Conservation (phyloP, 2,888 invertebrate species). For the Colostygia pectinataria region DNA sequence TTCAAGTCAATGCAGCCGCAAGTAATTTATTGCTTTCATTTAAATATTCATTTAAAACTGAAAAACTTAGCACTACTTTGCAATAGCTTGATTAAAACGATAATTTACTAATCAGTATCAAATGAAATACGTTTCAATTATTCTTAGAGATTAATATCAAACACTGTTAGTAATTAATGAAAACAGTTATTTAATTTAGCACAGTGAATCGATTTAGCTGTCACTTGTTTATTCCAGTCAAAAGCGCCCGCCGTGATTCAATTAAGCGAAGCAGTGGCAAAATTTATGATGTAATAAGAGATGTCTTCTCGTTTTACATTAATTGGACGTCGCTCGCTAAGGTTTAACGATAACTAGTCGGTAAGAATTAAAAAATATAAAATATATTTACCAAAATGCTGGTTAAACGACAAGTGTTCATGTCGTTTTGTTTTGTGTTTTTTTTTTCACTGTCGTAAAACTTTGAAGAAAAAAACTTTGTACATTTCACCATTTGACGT, state of each 20-base stretch:
- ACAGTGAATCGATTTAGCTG: constrained; percentile 37
- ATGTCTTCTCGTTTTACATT: constrained; percentile 60
- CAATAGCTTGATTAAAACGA: no score
- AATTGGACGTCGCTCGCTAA: constrained; percentile 59
- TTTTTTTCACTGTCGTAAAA: no score
- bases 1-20: constrained; percentile 2
- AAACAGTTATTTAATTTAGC: constrained; percentile 19
- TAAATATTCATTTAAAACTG: no score
- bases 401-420: no score
- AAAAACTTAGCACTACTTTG: no score
- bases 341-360: constrained; percentile 55
- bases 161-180: constrained; percentile 1
- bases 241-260: constrained; percentile 48
- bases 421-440: no score
- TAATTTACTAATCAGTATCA: no score
- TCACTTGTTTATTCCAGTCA: constrained; percentile 46
- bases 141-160: neutral
- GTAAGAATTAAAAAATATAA: constrained; percentile 47
- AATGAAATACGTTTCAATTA: no score
- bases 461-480: no score
- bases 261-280: constrained; percentile 54
- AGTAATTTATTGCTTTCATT: no score
- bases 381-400: constrained; percentile 37
- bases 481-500: no score
- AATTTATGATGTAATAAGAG: constrained; percentile 64